Evolutionary conservation across 37 sponge, comb jelly and placozoan species (phyloP).

Genomic region (Chondrilla cf. caribensis): DNA sequence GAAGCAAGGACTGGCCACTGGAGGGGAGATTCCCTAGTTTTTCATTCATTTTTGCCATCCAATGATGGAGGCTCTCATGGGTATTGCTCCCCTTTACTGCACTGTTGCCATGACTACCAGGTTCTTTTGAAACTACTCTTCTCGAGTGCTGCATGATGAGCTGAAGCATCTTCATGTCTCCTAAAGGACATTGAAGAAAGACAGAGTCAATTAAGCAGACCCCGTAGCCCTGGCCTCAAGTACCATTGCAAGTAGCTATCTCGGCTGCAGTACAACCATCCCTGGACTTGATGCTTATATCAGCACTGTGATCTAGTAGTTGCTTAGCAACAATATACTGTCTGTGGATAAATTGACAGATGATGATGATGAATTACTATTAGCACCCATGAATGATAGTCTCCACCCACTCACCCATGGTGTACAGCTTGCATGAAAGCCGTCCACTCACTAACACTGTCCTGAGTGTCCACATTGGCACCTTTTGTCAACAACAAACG

Average conservation of each 20-base stretch:
- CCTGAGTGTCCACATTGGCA: conserved; percentile 64
- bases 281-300: conserved; percentile 56
- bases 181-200: too few relatives aligned
- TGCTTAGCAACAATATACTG: conserved; percentile 56
- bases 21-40: background rate
- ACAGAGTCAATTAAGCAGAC: too few relatives aligned
- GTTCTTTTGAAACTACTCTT: background rate
- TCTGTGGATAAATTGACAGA: conserved; percentile 31
- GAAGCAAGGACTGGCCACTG: too few relatives aligned
- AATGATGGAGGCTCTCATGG: background rate
- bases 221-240: too few relatives aligned
- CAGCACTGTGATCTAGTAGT: conserved; percentile 48
- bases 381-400: background rate
- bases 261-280: conserved; percentile 71
- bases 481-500: conserved; percentile 41
- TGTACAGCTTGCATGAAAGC: conserved; percentile 84
- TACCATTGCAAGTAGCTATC: conserved; percentile 27
- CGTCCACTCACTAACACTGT: conserved; percentile 70
- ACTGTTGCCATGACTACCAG: too few relatives aligned
- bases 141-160: background rate
- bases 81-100: background rate
- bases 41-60: background rate
- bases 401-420: conserved; percentile 42
- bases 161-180: background rate
- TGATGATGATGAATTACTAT: background rate